Evolutionary conservation across 1,140 invertebrate species (phyloP), one percentile per base, ranked within the genome.

Genomic region (Drosophila jambulina): DNA sequence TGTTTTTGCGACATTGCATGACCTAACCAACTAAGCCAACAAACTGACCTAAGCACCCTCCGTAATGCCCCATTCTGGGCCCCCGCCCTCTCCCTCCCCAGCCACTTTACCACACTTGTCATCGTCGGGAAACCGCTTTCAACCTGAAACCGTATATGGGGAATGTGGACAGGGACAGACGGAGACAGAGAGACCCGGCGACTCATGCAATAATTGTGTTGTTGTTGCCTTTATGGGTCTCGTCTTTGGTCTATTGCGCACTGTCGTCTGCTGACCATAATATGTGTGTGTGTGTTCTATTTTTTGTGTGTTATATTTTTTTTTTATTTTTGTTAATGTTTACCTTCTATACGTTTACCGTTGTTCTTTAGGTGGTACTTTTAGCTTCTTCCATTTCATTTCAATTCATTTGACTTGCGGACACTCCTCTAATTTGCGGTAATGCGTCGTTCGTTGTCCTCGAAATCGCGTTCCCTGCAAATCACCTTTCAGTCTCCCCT

Each of bases 381-480:
- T 68, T 56, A 38, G 53, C 48, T 49, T 60, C n/a, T 57, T 63
- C 34, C 58, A 38, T 82, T 82, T 51, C 46, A 74, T 62, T 85
- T 62, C 36, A 46, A 80, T 76, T 69, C 58, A 53, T 58, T 61
- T 32, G 49, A 49, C 49, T 49, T 63, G 67, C 49, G 49, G 82
- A 63, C 78, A 80, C 82, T 80, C 82, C 82, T 72, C 54, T 72
- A 69, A 75, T 85, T 80, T 67, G 72, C 59, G 56, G 54, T 80
- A 84, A 63, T 83, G 71, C 45, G 71, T 53, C 77, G 48, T 46
- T 53, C 77, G 48, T 46, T n/a, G 45, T 72, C n/a, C 51, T 58
- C 13, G 53, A 56, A 56, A 56, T 38, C 34, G 34, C 57, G 1
- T 34, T 49, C 19, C 17, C 34, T 43, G 36, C 34, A 12, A 63